Evolutionary conservation across 2,113 vertebrate species (phyloP).

Genomic region (Aspiorhynchus laticeps): DNA sequence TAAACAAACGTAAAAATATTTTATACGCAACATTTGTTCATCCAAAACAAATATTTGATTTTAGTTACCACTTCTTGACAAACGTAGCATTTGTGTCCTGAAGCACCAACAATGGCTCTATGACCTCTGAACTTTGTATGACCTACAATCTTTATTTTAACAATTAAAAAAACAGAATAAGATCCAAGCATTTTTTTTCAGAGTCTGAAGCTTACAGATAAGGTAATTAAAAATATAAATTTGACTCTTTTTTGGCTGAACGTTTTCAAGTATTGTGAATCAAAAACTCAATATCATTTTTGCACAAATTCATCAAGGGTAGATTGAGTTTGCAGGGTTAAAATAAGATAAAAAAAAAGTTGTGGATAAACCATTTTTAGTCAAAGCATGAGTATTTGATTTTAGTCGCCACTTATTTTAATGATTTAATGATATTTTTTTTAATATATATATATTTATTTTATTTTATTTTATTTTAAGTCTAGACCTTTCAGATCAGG

Average conservation of each 20-base stretch:
- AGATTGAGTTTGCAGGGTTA: not conserved
- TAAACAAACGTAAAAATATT: no score
- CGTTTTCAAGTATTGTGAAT: no score
- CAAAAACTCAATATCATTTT: not conserved
- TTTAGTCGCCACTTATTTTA: no score
- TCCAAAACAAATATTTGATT: not conserved
- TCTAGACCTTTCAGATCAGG: conserved; percentile 27
- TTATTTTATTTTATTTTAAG: not conserved
- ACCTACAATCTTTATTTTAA: not conserved
- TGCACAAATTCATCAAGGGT: not conserved
- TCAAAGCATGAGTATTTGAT: no score
- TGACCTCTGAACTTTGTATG: not conserved
- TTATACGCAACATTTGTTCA: not conserved
- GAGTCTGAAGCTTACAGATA: conserved; percentile 23
- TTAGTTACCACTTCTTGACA: no score
- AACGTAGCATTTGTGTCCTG: not conserved
- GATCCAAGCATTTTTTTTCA: not conserved
- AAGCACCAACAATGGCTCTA: not conserved
- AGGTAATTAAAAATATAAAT: conserved; percentile 31
- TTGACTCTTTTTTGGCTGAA: no score
- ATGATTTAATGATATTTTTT: no score
- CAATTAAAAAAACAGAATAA: conserved; percentile 18
- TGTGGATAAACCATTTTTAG: no score
- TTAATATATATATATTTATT: no score
- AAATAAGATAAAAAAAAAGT: not conserved